Base-by-base conservation (phyloP, 2,113 vertebrate species). In the Damaliscus lunatus region DNA sequence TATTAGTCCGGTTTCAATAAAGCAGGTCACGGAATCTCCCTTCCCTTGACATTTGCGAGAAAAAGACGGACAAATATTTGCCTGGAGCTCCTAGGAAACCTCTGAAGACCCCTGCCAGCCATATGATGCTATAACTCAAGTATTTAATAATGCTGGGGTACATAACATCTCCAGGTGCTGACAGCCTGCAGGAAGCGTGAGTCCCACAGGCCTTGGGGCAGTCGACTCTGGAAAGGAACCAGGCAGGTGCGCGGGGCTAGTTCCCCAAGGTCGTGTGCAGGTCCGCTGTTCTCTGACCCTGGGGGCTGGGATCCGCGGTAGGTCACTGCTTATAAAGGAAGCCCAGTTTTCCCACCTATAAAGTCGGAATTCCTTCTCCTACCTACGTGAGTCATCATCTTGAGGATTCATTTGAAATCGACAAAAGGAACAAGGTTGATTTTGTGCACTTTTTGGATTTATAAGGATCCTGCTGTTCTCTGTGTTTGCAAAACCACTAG, bases 51-150 rank as follows among this genome's bases (percentile, higher is more conserved):
- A 97, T 96, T 96, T 85, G 89, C 50, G 93, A 96, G 89, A 77
- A 97, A 98, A 88, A 96, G 93, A 82, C 64, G 80, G 97, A 91
- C 97, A 98, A 98, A 98, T 98, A 98, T 98, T 98, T 97, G 55
- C 96, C 82, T 91, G 80, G 67, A 96, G 94, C 96, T 96, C 96
- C 97, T 97, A 97, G 96, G 97, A 98, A 98, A 98, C 96, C 96
- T 97, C 94, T 91, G 59, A 97, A 87, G 86, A 95, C 84, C 82
- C 52, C 89, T 95, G 91, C 43, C 78, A 97, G 93, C 89, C 88
- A 16, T 59, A 97, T 97, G 97, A 97, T 95, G 95, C 97, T 95
- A 96, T 98, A 97, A 97, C 91, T 98, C 97, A 98, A 97, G 96
- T 97, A 98, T 98, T 98, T 98, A 97, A 97, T 98, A 98, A 98